Evolutionary conservation across 2,113 vertebrate species (phyloP).

Genomic region (Serilophus lunatus): DNA sequence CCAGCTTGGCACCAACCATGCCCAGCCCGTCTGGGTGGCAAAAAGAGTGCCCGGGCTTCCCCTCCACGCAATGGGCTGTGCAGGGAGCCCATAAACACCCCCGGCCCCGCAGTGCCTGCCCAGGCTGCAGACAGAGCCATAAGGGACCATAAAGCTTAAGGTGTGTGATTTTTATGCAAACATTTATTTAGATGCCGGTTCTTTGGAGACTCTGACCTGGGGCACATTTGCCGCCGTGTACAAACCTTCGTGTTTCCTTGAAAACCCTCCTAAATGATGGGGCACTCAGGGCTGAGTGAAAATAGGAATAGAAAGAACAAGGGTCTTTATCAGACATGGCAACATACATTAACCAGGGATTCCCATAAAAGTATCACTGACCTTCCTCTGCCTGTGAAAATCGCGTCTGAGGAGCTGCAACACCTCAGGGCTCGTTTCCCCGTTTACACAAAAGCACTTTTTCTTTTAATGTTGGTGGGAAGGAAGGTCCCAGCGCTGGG

Average conservation of each 20-base stretch:
- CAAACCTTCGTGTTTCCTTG: neutral
- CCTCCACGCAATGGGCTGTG: neutral
- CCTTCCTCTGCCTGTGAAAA: neutral
- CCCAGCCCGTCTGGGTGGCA: neutral
- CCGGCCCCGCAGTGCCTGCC: neutral
- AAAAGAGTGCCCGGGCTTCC: accelerated
- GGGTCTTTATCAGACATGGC: neutral
- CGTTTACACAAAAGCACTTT: neutral
- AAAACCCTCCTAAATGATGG: neutral
- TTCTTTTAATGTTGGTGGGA: neutral
- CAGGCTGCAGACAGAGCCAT: neutral
- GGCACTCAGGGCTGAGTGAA: neutral
- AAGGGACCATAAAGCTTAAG: neutral
- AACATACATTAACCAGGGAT: neutral
- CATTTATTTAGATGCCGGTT: neutral
- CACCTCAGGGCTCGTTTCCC: neutral
- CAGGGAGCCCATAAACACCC: neutral
- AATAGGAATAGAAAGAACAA: neutral
- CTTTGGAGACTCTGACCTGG: neutral
- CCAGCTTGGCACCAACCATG: neutral
- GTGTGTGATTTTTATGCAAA: constrained; percentile 11
- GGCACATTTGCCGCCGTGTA: accelerated
- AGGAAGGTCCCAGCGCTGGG: neutral
- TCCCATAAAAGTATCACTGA: neutral
- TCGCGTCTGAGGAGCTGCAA: neutral